Conservation (phyloP, 2,113 vertebrate species). For the Alligator mississippiensis region DNA sequence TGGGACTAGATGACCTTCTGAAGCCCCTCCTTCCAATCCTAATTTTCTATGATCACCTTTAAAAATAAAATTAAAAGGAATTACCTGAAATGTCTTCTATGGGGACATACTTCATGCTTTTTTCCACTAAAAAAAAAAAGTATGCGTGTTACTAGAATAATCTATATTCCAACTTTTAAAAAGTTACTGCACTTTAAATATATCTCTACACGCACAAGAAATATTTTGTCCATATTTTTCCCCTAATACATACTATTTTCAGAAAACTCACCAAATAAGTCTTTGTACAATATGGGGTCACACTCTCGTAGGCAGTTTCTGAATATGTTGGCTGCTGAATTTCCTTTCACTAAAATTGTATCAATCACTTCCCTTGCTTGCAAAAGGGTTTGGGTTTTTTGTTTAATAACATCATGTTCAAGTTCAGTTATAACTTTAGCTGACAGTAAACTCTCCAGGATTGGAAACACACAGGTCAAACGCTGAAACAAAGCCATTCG, state of each 20-base stretch:
- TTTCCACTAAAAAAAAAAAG: slow-evolving; percentile 85
- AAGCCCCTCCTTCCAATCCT: too few species aligned
- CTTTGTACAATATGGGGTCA: slow-evolving; percentile 89
- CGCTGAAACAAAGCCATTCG: slow-evolving; percentile 90
- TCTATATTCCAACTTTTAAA: not conserved
- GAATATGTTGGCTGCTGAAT: slow-evolving; percentile 91
- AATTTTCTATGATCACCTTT: not conserved
- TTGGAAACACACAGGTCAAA: slow-evolving; percentile 87
- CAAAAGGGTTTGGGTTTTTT: slow-evolving; percentile 87
- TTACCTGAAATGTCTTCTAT: slow-evolving; percentile 96
- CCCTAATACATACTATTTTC: not conserved
- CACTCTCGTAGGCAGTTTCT: slow-evolving; percentile 91
- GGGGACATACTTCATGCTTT: slow-evolving; percentile 91
- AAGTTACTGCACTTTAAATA: not conserved
- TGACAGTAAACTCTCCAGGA: slow-evolving; percentile 88
- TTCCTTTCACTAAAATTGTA: slow-evolving; percentile 92
- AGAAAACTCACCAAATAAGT: slow-evolving; percentile 90
- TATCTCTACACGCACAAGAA: too few species aligned
- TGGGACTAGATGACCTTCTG: too few species aligned
- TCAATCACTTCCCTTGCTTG: slow-evolving; percentile 94
- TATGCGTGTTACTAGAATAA: not conserved
- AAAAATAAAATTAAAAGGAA: not conserved
- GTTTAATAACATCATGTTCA: slow-evolving; percentile 89
- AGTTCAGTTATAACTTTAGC: slow-evolving; percentile 87
- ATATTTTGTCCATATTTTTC: too few species aligned